phyloP scores from a whole-genome alignment of 2,888 invertebrate species.

The Xestia c-nigrum region DNA sequence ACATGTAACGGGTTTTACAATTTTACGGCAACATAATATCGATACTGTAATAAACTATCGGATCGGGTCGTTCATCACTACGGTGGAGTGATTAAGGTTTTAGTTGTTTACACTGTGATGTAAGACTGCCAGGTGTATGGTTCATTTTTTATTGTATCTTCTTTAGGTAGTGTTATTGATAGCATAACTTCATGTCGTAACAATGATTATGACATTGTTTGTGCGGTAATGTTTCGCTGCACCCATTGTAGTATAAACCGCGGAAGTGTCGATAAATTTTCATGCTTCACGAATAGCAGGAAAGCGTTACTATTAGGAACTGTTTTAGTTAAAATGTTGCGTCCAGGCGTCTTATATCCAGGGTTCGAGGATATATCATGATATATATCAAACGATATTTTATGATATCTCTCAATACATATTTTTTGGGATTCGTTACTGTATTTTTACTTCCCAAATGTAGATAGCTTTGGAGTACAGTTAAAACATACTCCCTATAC shows the following conservation, averaged over 20 bases:
- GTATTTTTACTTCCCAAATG: no score
- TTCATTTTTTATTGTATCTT: conserved; percentile 37
- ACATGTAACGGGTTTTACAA: no score
- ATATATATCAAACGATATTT: no score
- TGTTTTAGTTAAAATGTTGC: background rate
- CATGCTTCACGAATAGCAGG: background rate
- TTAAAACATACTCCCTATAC: no score
- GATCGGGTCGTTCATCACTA: background rate
- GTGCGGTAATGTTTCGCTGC: conserved; percentile 23
- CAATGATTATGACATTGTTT: conserved; percentile 25
- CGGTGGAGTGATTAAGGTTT: conserved; percentile 27
- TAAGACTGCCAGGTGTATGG: conserved; percentile 46
- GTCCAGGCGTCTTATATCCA: background rate
- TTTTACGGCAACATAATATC: background rate
- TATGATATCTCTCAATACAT: no score
- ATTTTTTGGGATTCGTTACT: no score
- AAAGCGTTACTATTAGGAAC: background rate
- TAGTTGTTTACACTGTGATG: conserved; percentile 28
- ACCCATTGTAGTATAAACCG: conserved; percentile 24
- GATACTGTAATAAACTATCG: background rate
- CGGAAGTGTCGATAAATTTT: conserved; percentile 15
- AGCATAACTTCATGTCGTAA: conserved; percentile 31
- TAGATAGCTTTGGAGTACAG: no score
- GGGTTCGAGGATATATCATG: no score
- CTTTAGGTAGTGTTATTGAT: conserved; percentile 37